Base-by-base conservation (phyloP, 2,888 invertebrate species). In the Hololepta plana region DNA sequence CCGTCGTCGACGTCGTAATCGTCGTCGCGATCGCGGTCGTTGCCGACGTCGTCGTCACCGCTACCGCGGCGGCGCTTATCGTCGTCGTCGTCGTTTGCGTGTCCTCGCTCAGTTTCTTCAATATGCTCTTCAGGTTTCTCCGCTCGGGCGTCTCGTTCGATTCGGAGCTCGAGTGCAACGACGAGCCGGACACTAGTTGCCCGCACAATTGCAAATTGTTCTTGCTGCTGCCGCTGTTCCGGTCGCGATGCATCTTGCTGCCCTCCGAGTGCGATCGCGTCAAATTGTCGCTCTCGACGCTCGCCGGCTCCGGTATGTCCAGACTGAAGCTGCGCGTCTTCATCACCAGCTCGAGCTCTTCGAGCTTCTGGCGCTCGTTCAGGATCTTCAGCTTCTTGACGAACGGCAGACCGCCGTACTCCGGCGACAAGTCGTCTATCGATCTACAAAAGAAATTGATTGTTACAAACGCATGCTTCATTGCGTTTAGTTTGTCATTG, bases 371-470 rank as follows among this genome's bases (percentile, higher is more conserved):
- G 6, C 84, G 64, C 54, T 85, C 85, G 49, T 85, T 85, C 23
- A 85, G 60, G 39, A 87, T 85, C 59, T 85, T 84, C 24, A 85
- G 56, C 42, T 84, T 82, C 52, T 85, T 85, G 1, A 85, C 84
- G 46, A 85, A 85, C 1, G 85, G 84, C 31, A 85, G 53, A 8
- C 81, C 77, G 26, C 77, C 76, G 42, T 84, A 85, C 48, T 85
- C 85, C 1, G 85, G 85, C 5, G 82, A 84, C 16, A 85, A 53
- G 49, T 85, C 85, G 43, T 81, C 81, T 26, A 84, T 75, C n/a
- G 82, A 82, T 33, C 68, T n/a, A n/a, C n/a, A n/a, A n/a, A 64
- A n/a, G n/a, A n/a, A n/a, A n/a, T n/a, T n/a, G n/a, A n/a, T n/a
- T n/a, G n/a, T n/a, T n/a, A n/a, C n/a, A n/a, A n/a, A n/a, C n/a